phyloP scores from a whole-genome alignment of 2,113 vertebrate species.

The Alaudala cheleensis region DNA sequence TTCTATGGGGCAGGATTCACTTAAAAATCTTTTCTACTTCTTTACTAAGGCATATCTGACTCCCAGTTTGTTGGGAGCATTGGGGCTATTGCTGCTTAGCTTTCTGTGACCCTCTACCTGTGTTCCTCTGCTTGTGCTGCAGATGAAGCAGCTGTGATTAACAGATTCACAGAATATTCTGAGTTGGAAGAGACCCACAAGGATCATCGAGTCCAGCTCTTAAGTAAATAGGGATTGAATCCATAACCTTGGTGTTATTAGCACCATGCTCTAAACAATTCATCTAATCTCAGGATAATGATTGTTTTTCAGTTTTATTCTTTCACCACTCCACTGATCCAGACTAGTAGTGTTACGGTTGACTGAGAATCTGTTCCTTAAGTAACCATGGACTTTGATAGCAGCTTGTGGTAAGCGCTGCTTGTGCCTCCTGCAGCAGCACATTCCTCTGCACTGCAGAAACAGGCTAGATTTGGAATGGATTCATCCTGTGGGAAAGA shows the following conservation, averaged over 20 bases:
- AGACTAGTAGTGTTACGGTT: neutral
- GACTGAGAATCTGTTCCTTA: neutral
- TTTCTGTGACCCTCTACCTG: neutral
- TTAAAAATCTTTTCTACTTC: neutral
- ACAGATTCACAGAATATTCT: too few relatives aligned
- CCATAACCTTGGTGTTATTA: neutral
- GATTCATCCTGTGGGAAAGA: neutral
- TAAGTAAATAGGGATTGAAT: too few relatives aligned
- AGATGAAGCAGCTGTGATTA: neutral
- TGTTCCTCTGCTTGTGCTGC: neutral
- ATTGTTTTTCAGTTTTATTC: neutral
- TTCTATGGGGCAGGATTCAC: neutral
- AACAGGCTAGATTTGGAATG: neutral
- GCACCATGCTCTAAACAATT: neutral
- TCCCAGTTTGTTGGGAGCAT: neutral
- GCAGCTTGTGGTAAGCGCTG: neutral
- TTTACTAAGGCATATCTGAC: neutral
- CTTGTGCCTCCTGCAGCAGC: neutral
- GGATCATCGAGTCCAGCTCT: too few relatives aligned
- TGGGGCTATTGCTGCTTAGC: neutral
- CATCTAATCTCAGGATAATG: neutral
- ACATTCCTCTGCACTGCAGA: neutral
- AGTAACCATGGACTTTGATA: neutral
- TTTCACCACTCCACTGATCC: neutral
- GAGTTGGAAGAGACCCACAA: too few relatives aligned